phyloP scores from a whole-genome alignment of 2,888 invertebrate genomes.

The Noctua janthe region DNA sequence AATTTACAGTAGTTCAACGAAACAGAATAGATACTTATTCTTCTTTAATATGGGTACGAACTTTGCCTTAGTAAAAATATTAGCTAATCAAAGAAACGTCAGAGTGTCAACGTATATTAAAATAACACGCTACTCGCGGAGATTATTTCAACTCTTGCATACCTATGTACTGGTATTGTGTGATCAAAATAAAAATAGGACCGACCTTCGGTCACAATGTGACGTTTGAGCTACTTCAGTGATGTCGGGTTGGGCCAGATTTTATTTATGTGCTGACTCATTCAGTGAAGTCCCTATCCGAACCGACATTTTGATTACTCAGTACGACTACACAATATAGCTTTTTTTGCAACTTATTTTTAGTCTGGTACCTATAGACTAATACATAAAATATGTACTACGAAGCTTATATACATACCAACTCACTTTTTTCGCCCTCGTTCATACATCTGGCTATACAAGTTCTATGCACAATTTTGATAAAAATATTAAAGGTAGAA shows the following conservation, averaged over 20 bases:
- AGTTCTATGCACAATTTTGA: not conserved
- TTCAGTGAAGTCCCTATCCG: not conserved
- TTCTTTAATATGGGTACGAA: not conserved
- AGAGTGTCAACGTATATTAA: not conserved
- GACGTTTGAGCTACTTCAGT: conserved; percentile 24
- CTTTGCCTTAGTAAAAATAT: not conserved
- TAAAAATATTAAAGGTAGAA: conserved; percentile 21
- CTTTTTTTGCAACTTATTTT: not conserved
- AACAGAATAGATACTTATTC: not conserved
- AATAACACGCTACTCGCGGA: not conserved
- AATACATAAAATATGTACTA: not conserved
- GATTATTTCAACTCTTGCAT: not conserved
- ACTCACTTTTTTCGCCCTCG: not conserved
- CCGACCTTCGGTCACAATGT: not conserved
- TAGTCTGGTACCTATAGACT: not conserved
- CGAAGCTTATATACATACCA: too few relatives aligned
- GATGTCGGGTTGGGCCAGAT: conserved; percentile 23
- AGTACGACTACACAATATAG: not conserved
- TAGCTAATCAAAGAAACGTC: not conserved
- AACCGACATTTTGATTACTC: not conserved
- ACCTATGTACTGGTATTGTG: not conserved
- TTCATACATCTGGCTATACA: not conserved
- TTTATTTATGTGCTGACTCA: conserved; percentile 27
- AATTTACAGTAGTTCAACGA: not conserved
- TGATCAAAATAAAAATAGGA: conserved; percentile 17